Conservation (phyloP, 2,888 invertebrate genomes). For the Rhogogaster chlorosoma region DNA sequence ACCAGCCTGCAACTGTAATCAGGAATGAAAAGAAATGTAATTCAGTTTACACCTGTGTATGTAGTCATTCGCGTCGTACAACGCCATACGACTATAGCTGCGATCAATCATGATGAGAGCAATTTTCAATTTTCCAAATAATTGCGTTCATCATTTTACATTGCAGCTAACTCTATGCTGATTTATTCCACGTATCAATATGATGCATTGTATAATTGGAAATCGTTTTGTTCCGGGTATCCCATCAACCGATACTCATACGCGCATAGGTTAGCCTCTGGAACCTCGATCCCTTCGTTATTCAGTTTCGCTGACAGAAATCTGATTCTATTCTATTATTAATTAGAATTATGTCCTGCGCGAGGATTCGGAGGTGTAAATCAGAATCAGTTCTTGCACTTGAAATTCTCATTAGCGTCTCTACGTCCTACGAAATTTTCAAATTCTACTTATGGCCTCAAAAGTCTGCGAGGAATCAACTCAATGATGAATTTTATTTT, state of each 20-base stretch:
- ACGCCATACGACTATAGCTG: not conserved
- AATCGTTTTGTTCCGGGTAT: not conserved
- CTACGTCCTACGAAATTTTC: no score
- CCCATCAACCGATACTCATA: not conserved
- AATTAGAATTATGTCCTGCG: not conserved
- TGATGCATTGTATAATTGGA: not conserved
- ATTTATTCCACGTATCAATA: not conserved
- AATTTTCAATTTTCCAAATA: not conserved
- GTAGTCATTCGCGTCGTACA: not conserved
- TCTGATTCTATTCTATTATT: not conserved
- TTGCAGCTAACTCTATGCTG: not conserved
- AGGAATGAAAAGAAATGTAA: conserved; percentile 2
- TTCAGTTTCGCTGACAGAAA: not conserved
- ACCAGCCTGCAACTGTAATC: not conserved
- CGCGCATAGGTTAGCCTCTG: not conserved
- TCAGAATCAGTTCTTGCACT: not conserved
- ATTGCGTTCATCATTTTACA: not conserved
- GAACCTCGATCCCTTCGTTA: not conserved
- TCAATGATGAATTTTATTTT: no score
- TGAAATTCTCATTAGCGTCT: no score
- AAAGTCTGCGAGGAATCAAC: no score
- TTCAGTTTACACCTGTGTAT: not conserved
- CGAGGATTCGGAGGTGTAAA: not conserved
- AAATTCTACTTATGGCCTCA: no score
- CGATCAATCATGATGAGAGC: not conserved